Conservation (phyloP, 2,113 vertebrate species). For the Montifringilla adamsi region DNA sequence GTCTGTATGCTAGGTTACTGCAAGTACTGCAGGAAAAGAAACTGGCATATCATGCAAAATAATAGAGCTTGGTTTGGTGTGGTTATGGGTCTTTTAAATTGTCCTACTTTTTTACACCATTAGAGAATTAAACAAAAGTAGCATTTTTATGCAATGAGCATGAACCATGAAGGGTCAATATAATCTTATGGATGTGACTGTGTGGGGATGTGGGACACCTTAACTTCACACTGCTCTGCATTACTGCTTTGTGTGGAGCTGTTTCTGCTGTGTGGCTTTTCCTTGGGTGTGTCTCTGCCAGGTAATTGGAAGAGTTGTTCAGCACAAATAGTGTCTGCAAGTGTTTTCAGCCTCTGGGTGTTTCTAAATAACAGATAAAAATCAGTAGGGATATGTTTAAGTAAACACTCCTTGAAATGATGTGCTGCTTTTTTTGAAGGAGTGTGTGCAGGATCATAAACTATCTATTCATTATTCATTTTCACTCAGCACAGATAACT, state of each 20-base stretch:
- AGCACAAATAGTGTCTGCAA: not conserved
- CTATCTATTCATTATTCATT: not conserved
- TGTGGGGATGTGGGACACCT: not conserved
- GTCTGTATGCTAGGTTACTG: not conserved
- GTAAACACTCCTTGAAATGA: not conserved
- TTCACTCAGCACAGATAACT: not conserved
- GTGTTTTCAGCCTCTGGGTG: not conserved
- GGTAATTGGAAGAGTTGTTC: not conserved
- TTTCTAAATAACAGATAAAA: not conserved
- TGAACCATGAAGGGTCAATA: accelerated
- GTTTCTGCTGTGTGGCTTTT: not conserved
- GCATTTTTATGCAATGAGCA: not conserved
- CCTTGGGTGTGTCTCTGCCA: not conserved
- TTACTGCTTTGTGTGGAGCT: not conserved
- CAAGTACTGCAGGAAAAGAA: not conserved
- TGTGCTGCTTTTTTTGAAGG: not conserved
- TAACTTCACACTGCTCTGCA: not conserved
- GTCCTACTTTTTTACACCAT: accelerated
- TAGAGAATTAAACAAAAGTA: not conserved
- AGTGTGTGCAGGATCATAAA: not conserved
- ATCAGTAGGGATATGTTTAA: not conserved
- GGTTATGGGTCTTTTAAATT: not conserved
- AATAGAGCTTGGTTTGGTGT: not conserved
- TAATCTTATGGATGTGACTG: accelerated
- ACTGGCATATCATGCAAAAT: not conserved